Evolutionary conservation across 2,797 vertebrate genomes (phyloP).

Genomic region (Danio kyathit): DNA sequence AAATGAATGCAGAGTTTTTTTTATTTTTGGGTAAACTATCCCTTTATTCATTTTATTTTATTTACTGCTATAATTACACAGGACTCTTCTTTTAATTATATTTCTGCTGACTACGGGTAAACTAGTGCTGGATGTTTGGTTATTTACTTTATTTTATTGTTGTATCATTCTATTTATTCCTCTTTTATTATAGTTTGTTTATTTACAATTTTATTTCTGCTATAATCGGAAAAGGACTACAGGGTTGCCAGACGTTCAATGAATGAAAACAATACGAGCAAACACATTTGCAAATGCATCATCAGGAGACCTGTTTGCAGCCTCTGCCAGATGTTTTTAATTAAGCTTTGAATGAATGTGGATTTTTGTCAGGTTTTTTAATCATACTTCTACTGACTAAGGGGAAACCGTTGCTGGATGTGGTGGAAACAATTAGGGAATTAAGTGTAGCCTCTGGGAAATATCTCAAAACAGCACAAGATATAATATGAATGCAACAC

Average conservation of each 20-base stretch:
- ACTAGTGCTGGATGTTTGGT: too few relatives aligned
- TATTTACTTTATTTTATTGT: background rate
- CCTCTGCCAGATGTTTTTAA: constrained; percentile 71
- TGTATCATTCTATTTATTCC: too few relatives aligned
- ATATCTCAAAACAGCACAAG: background rate
- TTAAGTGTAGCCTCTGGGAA: constrained; percentile 33
- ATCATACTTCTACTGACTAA: constrained; percentile 34
- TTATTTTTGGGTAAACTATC: too few relatives aligned
- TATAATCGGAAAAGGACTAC: background rate
- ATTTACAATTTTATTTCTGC: background rate
- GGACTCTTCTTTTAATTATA: too few relatives aligned
- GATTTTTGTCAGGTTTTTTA: constrained; percentile 42
- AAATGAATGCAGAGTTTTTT: too few relatives aligned
- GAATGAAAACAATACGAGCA: constrained; percentile 19
- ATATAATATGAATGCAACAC: background rate
- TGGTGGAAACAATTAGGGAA: constrained; percentile 38
- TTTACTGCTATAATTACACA: too few relatives aligned
- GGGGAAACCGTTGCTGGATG: constrained; percentile 2
- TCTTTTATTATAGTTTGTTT: background rate
- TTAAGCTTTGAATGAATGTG: constrained; percentile 67
- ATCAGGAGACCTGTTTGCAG: constrained; percentile 37
- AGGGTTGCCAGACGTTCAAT: background rate
- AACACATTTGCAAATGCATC: constrained; percentile 49
- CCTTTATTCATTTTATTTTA: too few relatives aligned
- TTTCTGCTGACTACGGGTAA: too few relatives aligned